A percentile compares a stretch with the other conserved stretches of the same genome.
Conservation (phyloP, 2,888 invertebrate species). For the Crossocerus cetratus region DNA sequence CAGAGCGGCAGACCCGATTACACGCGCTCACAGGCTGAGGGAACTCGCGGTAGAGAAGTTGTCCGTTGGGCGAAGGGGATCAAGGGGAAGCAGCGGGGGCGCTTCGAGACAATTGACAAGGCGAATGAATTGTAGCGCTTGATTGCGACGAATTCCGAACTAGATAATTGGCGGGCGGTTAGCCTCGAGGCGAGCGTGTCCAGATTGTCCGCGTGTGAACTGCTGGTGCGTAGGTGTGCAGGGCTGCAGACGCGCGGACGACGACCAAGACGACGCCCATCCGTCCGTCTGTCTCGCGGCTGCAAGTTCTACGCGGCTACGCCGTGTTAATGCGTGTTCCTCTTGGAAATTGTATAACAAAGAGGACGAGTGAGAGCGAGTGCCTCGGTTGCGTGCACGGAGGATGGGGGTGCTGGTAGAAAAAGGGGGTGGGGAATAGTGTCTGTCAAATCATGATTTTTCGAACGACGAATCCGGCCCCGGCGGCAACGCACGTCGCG, state of each 20-base stretch:
- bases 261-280: neutral
- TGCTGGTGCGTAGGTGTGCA: neutral
- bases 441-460: slow-evolving; percentile 56
- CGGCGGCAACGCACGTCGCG: no score
- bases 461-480: no score
- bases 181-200: neutral
- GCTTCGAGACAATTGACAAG: no score
- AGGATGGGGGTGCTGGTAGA: slow-evolving; percentile 58
- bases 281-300: neutral
- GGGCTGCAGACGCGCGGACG: neutral
- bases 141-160: no score
- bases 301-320: neutral
- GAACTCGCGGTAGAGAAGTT: no score
- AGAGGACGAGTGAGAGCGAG: slow-evolving; percentile 17
- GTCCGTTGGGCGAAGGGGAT: no score
- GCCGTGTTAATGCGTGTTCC: slow-evolving; percentile 2
- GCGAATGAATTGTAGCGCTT: no score
- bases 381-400: slow-evolving; percentile 44
- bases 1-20: no score
- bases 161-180: no score
- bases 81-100: no score
- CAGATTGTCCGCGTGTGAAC: neutral
- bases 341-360: slow-evolving; percentile 13
- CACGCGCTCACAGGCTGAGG: no score
- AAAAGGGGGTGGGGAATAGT: slow-evolving; percentile 62